phyloP scores from a whole-genome alignment of 2,113 vertebrate species.

The Zapus hudsonius region DNA sequence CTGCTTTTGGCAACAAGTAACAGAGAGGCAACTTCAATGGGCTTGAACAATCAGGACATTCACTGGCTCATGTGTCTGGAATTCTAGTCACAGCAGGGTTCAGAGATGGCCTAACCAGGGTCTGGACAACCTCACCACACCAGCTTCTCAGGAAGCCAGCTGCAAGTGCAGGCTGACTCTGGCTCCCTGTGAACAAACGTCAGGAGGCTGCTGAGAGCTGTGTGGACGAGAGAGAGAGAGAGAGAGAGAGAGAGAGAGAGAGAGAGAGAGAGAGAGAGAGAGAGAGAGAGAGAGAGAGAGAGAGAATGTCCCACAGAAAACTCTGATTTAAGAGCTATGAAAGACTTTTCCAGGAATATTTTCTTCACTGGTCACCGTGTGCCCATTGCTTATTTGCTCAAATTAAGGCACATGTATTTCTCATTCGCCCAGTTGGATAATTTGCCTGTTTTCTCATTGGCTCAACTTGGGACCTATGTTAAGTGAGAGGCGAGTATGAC shows the following conservation, averaged over 20 bases:
- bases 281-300: not conserved
- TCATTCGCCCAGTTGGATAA: not conserved
- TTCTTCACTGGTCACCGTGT: not conserved
- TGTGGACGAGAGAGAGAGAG: not conserved
- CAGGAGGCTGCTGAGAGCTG: not conserved
- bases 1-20: conserved; percentile 2
- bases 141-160: not conserved
- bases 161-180: not conserved
- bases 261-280: not conserved
- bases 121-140: not conserved
- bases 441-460: not conserved
- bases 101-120: not conserved
- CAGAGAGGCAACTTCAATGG: conserved; percentile 1
- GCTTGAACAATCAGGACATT: not conserved
- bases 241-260: not conserved
- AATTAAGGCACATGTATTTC: not conserved
- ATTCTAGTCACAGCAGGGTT: not conserved
- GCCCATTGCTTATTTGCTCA: not conserved
- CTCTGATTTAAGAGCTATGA: not conserved
- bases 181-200: not conserved
- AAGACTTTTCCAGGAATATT: not conserved
- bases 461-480: not conserved
- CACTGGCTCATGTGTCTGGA: not conserved
- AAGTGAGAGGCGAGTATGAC: not conserved
- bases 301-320: not conserved